Evolutionary conservation across 1,140 invertebrate genomes (phyloP).

Genomic region (Sycophila sp.): DNA sequence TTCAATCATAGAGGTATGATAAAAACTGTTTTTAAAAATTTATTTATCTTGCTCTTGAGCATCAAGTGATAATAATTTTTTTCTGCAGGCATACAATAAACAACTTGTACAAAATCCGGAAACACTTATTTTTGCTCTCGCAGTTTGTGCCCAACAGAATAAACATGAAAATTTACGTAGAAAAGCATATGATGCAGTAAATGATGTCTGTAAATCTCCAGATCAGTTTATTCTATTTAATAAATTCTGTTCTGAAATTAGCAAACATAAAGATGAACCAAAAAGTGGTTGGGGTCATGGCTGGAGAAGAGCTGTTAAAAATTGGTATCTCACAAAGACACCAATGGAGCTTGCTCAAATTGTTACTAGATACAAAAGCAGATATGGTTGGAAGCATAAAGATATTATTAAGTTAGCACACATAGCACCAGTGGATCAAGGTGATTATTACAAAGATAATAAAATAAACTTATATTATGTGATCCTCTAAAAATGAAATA

Average conservation of each 20-base stretch:
- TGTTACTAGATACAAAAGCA: conserved; percentile 71
- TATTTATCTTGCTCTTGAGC: not conserved
- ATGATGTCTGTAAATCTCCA: conserved; percentile 67
- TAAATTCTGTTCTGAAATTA: conserved; percentile 68
- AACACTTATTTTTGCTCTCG: conserved; percentile 70
- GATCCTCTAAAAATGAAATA: not conserved
- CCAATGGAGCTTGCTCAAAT: conserved; percentile 71
- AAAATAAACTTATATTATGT: not conserved
- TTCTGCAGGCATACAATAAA: conserved; percentile 64
- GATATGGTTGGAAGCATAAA: conserved; percentile 75
- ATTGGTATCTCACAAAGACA: conserved; percentile 71
- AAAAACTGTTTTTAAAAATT: not conserved
- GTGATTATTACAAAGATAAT: conserved; percentile 49
- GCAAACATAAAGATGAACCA: conserved; percentile 50
- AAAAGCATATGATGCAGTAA: conserved; percentile 67
- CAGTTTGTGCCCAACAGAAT: conserved; percentile 66
- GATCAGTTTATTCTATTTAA: conserved; percentile 72
- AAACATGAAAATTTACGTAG: conserved; percentile 58
- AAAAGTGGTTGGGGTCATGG: conserved; percentile 72
- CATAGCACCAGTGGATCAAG: conserved; percentile 62
- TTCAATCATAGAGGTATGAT: conserved; percentile 26
- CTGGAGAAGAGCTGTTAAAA: conserved; percentile 68
- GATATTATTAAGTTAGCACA: conserved; percentile 76
- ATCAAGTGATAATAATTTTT: conserved; percentile 1
- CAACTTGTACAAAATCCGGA: conserved; percentile 67